phyloP scores from a whole-genome alignment of 2,888 invertebrate genomes.

The Dasysyrphus tricinctus region DNA sequence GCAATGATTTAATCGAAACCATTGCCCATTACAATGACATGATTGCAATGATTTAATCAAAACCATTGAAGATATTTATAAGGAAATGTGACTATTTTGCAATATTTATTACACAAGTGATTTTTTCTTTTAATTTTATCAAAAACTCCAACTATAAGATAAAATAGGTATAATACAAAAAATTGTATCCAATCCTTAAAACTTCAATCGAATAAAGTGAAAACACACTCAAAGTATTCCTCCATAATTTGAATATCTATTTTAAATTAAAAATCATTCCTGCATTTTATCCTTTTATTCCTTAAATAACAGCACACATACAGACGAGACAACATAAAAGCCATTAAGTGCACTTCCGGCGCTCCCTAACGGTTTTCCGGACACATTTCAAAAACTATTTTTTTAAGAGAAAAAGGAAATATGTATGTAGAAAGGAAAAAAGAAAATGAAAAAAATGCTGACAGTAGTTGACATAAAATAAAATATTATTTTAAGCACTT shows the following conservation, averaged over 20 bases:
- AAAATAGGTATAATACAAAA: no score
- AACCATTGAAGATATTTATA: no score
- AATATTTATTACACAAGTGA: no score
- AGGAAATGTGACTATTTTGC: no score
- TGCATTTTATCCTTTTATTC: not conserved
- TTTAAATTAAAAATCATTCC: not conserved
- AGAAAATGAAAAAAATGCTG: not conserved
- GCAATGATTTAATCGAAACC: no score
- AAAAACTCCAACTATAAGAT: no score
- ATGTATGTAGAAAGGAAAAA: not conserved
- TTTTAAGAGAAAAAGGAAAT: not conserved
- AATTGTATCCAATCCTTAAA: no score
- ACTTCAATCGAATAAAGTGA: no score
- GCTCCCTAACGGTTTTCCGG: not conserved
- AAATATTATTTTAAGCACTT: not conserved
- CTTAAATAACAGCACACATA: not conserved
- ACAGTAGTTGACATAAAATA: not conserved
- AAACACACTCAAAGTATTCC: no score
- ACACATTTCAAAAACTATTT: not conserved
- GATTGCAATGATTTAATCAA: no score
- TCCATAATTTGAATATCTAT: not conserved
- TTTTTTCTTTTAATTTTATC: no score
- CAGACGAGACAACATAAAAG: not conserved
- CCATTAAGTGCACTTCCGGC: slow-evolving; percentile 1
- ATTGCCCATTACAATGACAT: no score